Evolutionary conservation across 2,797 vertebrate genomes (phyloP).

Genomic region (Epinephelus malabaricus): DNA sequence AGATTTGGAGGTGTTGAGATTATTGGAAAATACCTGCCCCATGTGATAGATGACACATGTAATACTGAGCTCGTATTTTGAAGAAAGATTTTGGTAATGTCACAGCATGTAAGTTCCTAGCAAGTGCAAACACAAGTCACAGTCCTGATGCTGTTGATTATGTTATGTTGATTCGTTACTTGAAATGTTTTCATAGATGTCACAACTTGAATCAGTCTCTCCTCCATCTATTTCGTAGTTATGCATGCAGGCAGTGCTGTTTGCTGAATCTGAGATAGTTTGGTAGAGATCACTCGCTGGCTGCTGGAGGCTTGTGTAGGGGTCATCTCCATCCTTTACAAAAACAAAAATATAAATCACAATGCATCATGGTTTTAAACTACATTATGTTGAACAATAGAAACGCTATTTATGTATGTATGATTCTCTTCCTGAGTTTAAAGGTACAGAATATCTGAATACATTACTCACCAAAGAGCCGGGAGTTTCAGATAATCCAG

Average conservation of each 20-base stretch:
- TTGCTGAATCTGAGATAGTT: neutral
- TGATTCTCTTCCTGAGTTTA: neutral
- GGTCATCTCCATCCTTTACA: neutral
- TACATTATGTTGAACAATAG: neutral
- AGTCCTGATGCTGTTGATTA: too few species aligned
- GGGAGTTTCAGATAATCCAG: neutral
- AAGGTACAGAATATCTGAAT: neutral
- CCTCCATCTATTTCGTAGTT: neutral
- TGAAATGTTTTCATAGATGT: neutral
- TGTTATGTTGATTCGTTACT: too few species aligned
- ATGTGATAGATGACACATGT: too few species aligned
- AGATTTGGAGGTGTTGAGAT: too few species aligned
- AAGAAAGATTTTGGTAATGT: too few species aligned
- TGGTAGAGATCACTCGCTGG: neutral
- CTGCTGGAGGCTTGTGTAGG: constrained; percentile 24
- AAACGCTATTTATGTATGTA: neutral
- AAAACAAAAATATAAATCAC: too few species aligned
- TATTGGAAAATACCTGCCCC: too few species aligned
- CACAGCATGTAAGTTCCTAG: too few species aligned
- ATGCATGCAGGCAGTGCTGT: neutral
- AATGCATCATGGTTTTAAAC: neutral
- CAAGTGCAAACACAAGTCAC: too few species aligned
- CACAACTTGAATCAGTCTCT: neutral
- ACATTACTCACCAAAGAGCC: neutral
- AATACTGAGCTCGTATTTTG: too few species aligned